Conservation (phyloP, 1,140 invertebrate genomes). For the Hyles vespertilio region DNA sequence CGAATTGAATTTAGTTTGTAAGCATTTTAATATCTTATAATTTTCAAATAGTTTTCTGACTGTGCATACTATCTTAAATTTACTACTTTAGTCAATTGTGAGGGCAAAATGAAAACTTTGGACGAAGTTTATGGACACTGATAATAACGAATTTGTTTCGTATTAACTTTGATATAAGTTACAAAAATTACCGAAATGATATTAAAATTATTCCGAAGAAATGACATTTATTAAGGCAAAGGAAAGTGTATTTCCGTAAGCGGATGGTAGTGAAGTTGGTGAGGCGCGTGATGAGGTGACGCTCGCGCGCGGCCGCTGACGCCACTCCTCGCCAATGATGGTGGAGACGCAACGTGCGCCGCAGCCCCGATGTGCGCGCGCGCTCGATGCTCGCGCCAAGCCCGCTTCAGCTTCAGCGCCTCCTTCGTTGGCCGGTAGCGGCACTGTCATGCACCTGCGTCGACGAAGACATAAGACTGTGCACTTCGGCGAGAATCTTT, state of each 20-base stretch:
- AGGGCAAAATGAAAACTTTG: no score
- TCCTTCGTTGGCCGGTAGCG: constrained; percentile 66
- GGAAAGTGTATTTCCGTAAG: constrained; percentile 18
- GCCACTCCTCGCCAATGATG: constrained; percentile 72
- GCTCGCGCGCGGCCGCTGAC: constrained; percentile 66
- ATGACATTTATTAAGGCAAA: neutral
- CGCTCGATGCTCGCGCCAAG: constrained; percentile 61
- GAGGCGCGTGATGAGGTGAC: constrained; percentile 62
- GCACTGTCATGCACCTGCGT: constrained; percentile 76
- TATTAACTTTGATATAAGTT: no score
- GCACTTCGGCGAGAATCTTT: constrained; percentile 83
- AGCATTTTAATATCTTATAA: no score
- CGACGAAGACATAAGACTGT: constrained; percentile 84
- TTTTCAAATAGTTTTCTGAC: no score
- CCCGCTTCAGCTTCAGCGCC: constrained; percentile 58
- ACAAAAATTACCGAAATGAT: no score
- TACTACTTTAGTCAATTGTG: no score
- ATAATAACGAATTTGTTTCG: no score
- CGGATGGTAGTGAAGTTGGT: constrained; percentile 21
- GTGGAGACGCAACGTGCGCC: constrained; percentile 73
- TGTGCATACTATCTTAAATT: no score
- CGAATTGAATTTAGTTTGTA: no score
- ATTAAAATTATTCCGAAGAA: neutral
- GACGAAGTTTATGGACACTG: no score
- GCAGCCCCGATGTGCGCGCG: constrained; percentile 68